phyloP scores from a whole-genome alignment of 2,797 vertebrate species.

The Arctocebus calabarensis region DNA sequence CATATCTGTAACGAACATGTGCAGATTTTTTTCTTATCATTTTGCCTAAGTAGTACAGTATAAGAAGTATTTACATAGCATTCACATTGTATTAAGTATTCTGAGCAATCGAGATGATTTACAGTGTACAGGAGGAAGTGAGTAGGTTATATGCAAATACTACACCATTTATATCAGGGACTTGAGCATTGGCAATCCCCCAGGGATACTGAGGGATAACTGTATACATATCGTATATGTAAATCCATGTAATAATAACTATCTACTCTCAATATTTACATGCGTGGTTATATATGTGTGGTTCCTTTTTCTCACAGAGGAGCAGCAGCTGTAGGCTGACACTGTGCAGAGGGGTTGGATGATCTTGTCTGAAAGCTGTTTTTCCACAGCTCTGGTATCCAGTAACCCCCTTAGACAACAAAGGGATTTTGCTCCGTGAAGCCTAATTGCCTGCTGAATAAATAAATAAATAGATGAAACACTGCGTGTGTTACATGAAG shows the following conservation, averaged over 20 bases:
- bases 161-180: not conserved
- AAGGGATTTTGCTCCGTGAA: constrained; percentile 61
- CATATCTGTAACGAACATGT: not conserved
- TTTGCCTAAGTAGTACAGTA: not conserved
- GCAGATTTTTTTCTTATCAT: not conserved
- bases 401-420: constrained; percentile 55
- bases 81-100: not conserved
- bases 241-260: not conserved
- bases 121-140: not conserved
- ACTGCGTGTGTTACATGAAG: not conserved
- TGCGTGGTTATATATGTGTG: not conserved
- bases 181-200: not conserved
- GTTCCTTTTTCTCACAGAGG: not conserved
- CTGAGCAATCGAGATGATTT: not conserved
- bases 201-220: not conserved
- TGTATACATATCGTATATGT: not conserved
- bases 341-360: not conserved
- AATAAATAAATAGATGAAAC: constrained; percentile 65
- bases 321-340: not conserved
- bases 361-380: constrained; percentile 35
- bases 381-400: constrained; percentile 34
- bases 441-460: constrained; percentile 63
- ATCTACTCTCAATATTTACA: not conserved
- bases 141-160: not conserved
- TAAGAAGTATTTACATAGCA: not conserved